A percentile compares a stretch with the other conserved stretches of the same genome.
Evolutionary conservation across 2,113 vertebrate species (phyloP).

Genomic region (Sporophila hypoxantha): DNA sequence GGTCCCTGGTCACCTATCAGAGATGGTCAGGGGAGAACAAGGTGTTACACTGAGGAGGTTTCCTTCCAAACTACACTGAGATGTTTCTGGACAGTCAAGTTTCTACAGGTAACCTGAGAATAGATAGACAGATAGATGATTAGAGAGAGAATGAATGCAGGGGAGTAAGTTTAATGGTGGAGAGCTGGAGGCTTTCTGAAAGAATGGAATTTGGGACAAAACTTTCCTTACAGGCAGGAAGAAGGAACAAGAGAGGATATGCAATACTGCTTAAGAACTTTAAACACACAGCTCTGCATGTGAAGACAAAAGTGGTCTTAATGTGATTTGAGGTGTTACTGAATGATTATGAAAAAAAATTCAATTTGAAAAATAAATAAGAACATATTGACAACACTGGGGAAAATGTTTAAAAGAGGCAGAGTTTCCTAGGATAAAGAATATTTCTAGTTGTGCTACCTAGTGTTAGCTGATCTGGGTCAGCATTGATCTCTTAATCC

Average conservation of each 20-base stretch:
- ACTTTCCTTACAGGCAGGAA: background rate
- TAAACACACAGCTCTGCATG: background rate
- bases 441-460: background rate
- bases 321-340: background rate
- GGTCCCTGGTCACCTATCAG: background rate
- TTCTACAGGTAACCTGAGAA: background rate
- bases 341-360: background rate
- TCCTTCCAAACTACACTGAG: background rate
- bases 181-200: background rate
- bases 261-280: background rate
- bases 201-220: background rate
- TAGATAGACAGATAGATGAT: background rate
- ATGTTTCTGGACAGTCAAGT: background rate
- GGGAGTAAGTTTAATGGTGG: background rate
- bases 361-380: background rate
- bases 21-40: background rate
- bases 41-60: background rate
- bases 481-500: background rate
- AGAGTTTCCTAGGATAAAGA: background rate
- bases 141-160: background rate
- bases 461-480: background rate
- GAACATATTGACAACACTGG: background rate
- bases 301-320: background rate
- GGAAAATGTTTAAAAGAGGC: background rate
- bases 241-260: background rate